Conservation (phyloP, 2,797 vertebrate species). For the Arvicola amphibius region DNA sequence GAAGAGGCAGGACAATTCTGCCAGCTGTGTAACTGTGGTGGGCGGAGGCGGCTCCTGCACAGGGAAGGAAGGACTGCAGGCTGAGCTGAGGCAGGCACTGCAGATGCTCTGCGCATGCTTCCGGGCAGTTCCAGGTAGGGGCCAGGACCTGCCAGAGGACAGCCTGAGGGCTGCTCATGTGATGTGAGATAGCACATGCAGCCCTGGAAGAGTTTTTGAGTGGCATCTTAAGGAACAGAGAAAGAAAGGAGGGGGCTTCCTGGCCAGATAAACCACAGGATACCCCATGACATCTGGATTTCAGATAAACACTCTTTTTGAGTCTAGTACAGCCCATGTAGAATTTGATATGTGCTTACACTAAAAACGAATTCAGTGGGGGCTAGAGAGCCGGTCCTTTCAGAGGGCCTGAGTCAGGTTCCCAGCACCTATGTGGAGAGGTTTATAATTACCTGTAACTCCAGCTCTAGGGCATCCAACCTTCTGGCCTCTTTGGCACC, state of each 20-base stretch:
- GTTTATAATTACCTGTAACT: neutral
- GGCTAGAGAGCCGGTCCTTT: neutral
- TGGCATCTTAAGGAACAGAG: neutral
- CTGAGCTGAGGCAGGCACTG: neutral
- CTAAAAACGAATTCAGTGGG: neutral
- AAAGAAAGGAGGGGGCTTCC: neutral
- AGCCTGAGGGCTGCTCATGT: neutral
- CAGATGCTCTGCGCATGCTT: neutral
- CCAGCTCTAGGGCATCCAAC: neutral
- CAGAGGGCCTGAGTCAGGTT: neutral
- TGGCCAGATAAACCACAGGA: neutral
- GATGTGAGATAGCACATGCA: neutral
- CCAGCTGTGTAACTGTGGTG: fast-evolving
- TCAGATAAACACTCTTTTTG: slow-evolving; percentile 10
- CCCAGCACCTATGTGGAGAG: neutral
- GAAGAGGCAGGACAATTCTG: neutral
- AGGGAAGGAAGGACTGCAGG: neutral
- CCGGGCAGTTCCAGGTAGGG: neutral
- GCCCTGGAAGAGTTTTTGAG: neutral
- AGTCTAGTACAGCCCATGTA: neutral
- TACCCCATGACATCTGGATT: neutral
- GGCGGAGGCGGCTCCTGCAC: neutral
- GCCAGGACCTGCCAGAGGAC: neutral
- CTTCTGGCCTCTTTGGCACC: neutral
- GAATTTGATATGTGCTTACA: neutral